phyloP scores from a whole-genome alignment of 2,797 vertebrate species.

The Fundulus diaphanus region DNA sequence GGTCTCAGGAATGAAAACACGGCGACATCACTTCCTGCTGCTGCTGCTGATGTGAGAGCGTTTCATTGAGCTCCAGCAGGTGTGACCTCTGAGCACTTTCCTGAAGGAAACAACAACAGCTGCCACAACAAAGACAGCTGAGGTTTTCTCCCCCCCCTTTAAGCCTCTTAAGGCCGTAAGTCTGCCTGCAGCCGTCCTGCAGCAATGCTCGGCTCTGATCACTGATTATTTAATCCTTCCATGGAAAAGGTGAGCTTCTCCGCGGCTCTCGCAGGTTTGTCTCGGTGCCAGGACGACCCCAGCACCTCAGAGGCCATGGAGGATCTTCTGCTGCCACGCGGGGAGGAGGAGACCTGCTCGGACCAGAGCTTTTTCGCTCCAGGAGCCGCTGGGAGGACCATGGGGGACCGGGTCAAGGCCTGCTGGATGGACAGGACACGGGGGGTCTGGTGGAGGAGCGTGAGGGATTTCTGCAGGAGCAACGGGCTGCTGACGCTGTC shows the following conservation, averaged over 20 bases:
- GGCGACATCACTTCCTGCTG: neutral
- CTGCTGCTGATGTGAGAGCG: neutral
- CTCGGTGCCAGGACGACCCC: conserved; percentile 36
- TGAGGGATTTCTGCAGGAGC: conserved; percentile 68
- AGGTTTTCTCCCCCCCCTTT: conserved; percentile 55
- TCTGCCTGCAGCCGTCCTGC: conserved; percentile 34
- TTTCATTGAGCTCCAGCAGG: neutral
- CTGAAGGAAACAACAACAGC: conserved; percentile 11
- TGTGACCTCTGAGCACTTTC: conserved; percentile 9
- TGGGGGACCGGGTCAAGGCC: conserved; percentile 63
- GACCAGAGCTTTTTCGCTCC: conserved; percentile 45
- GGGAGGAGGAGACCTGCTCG: conserved; percentile 65
- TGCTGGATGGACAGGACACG: conserved; percentile 31
- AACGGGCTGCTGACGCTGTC: conserved; percentile 88
- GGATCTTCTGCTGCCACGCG: conserved; percentile 74
- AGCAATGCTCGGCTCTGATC: conserved; percentile 28
- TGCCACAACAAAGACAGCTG: conserved; percentile 58
- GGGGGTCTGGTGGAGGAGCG: neutral
- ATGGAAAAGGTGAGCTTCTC: conserved; percentile 45
- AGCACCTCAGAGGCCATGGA: conserved; percentile 66
- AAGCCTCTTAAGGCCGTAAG: conserved; percentile 77
- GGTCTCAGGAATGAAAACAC: neutral
- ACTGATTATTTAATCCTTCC: conserved; percentile 68
- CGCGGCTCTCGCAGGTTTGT: conserved; percentile 36
- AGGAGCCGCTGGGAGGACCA: conserved; percentile 29